Percentiles rank a stretch among this genome's conserved stretches.
Evolutionary conservation across 2,797 vertebrate genomes (phyloP).

Genomic region (Miichthys miiuy): DNA sequence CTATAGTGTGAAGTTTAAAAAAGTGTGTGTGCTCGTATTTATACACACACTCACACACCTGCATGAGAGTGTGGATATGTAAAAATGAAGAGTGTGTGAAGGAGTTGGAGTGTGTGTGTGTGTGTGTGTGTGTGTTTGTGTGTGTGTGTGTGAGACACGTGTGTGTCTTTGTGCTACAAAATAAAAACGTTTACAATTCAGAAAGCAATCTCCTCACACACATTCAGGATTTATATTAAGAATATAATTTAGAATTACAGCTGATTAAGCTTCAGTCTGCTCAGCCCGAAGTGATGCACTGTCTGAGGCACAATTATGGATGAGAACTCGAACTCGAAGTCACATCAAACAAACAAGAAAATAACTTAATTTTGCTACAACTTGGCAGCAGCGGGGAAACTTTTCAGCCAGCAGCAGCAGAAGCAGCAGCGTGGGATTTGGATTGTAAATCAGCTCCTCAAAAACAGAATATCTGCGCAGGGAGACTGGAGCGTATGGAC

Average conservation of each 20-base stretch:
- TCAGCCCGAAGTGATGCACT: slow-evolving; percentile 13
- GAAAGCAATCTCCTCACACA: background rate
- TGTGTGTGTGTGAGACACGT: slow-evolving; percentile 41
- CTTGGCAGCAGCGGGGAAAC: slow-evolving; percentile 62
- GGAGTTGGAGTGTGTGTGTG: slow-evolving; percentile 9
- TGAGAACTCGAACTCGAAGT: slow-evolving; percentile 6
- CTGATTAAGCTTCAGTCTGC: background rate
- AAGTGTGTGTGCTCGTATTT: slow-evolving; percentile 39
- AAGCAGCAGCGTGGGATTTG: slow-evolving; percentile 29
- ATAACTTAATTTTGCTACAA: slow-evolving; percentile 44
- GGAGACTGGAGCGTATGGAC: slow-evolving; percentile 50
- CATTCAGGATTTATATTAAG: background rate
- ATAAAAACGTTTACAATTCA: slow-evolving; percentile 15
- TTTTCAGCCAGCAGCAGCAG: slow-evolving; percentile 51
- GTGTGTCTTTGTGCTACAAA: slow-evolving; percentile 27
- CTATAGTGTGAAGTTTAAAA: slow-evolving; percentile 21
- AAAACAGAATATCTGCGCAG: slow-evolving; percentile 24
- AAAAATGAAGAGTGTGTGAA: background rate
- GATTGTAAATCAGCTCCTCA: slow-evolving; percentile 24
- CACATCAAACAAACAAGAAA: slow-evolving; percentile 10
- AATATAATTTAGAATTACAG: slow-evolving; percentile 14
- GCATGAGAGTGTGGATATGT: slow-evolving; percentile 21
- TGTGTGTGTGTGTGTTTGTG: slow-evolving; percentile 47
- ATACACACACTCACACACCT: slow-evolving; percentile 36
- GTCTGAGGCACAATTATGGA: background rate